Evolutionary conservation across 1,140 invertebrate species (phyloP), one percentile per base, ranked within the genome.

Genomic region (Drosophila kohkoa): DNA sequence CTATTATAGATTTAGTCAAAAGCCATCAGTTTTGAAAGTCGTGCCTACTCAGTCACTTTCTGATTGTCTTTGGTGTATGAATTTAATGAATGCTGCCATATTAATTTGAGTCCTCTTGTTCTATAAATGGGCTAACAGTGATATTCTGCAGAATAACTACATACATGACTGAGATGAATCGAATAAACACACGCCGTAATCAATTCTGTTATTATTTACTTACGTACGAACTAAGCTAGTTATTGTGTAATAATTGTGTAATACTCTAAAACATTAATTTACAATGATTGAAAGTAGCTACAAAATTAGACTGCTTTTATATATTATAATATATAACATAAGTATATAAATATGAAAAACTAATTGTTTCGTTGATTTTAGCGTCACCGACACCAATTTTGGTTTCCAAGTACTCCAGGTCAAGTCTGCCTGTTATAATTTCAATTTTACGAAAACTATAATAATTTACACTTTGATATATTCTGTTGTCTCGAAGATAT

Each of bases 1-100:
- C 32, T 49, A 71, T 74, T 80, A 80, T 72, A 66, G 71, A 70
- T 83, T 87, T 87, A 87, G 83, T 87, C 73, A 72, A 58, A 77
- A 67, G 74, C 70, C 66, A 88, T 68, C 69, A 45, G 73, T 69
- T 80, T 77, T 67, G 69, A 63, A 77, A 60, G 77, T 71, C 77
- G 68, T 63, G 79, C 57, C 78, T 77, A 66, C 35, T 76, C 49
- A 58, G 48, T 51, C 43, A 57, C 55, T 38, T 5, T 59, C 74
- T 68, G 59, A 38, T 75, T 68, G 59, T 73, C 46, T 49, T 66
- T 57, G 41, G 60, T 45, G 60, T 43, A 57, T 69, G 8, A 62
- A 41, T 52, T 46, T 54, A 54, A 72, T 76, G 73, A 76, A 66
- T 62, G 72, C 63, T 43, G n/a, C 0, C 48, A 63, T 70, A 51